Conservation (phyloP, 2,888 invertebrate genomes). For the Lepidochitona cinerea region DNA sequence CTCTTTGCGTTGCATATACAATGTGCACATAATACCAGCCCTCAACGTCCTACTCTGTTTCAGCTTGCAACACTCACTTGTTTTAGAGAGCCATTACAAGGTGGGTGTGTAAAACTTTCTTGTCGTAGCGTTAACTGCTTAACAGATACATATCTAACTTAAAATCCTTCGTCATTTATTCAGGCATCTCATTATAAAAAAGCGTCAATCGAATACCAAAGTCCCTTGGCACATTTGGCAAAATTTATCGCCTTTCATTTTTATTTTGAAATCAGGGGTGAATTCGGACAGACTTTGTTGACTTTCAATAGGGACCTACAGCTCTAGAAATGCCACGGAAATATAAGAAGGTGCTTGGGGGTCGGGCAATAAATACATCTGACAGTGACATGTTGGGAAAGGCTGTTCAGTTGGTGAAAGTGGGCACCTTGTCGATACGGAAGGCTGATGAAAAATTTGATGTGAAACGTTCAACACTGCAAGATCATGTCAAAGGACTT, state of each 20-base stretch:
- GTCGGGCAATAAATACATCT: neutral
- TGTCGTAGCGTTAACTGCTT: too few relatives aligned
- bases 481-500: constrained; percentile 11
- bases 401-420: neutral
- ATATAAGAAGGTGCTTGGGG: neutral
- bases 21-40: too few relatives aligned
- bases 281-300: neutral
- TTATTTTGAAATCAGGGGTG: neutral
- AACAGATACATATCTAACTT: too few relatives aligned
- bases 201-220: too few relatives aligned
- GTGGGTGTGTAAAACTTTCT: too few relatives aligned
- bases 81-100: too few relatives aligned
- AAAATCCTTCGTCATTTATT: too few relatives aligned
- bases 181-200: too few relatives aligned
- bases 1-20: too few relatives aligned
- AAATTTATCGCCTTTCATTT: neutral
- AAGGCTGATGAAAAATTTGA: neutral
- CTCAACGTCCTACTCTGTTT: too few relatives aligned
- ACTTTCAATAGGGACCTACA: neutral
- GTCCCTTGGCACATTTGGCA: neutral
- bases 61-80: too few relatives aligned
- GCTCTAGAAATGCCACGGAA: neutral
- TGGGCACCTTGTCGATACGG: neutral
- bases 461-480: neutral
- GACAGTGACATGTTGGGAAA: neutral